Evolutionary conservation across 2,888 invertebrate species (phyloP), one percentile per base, ranked within the genome.

Genomic region (Chouioia cunea): DNA sequence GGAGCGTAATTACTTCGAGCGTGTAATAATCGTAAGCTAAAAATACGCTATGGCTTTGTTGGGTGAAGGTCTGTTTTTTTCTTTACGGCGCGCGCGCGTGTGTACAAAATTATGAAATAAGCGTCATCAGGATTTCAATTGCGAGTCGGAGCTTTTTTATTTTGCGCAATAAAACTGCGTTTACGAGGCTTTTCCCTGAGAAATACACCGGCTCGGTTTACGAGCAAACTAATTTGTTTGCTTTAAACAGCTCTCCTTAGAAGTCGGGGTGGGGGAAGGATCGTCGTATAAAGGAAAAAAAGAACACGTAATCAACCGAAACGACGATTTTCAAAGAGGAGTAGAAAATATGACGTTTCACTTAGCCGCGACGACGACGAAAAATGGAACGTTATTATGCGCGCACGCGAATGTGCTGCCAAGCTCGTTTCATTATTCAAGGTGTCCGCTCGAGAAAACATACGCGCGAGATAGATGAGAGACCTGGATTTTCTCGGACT

Each of bases 301-400:
- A 57, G 54, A 56, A 68, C 47, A 54, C 54, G 62, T 15, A 57
- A 50, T 20, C 57, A 56, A 62, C 27, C 2, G 27, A 27, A 36
- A 6, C 36, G 36, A 63, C 22, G 68, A 68, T 57, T 60, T 67
- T 63, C 62, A 63, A 68, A 68, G 36, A 3, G 68, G 22, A 16
- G 23, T 23, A n/a, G 23, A 23, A 36, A 36, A 36, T 10, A 10
- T 23, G n/a, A 15, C 18, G 43, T 14, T 46, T 36, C 48, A 36
- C 8, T 50, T 16, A 60, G 50, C 22, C 48, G 18, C 56, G 18
- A 16, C n/a, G 53, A 48, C 59, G 44, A 46, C 12, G 20, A 27
- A 23, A 20, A 22, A 43, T 27, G 14, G 23, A 6, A 6, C 46
- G 58, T 63, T 63, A 53, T 53, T 63, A 44, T 53, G 63, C 20